Evolutionary conservation across 2,888 invertebrate species (phyloP).

Genomic region (Tipula lateralis): DNA sequence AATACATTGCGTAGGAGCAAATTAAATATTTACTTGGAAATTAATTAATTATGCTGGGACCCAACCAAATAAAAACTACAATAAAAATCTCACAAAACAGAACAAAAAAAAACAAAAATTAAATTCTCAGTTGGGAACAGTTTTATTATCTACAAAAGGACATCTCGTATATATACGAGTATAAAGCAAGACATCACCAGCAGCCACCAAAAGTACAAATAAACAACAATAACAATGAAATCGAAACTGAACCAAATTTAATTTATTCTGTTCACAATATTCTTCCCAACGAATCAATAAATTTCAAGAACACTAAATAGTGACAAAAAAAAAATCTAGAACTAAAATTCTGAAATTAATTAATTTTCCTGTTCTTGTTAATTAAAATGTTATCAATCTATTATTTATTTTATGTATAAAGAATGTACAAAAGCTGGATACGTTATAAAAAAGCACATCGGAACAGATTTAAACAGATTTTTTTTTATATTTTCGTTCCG

Average conservation of each 20-base stretch:
- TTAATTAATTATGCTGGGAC: not conserved
- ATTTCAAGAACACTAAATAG: not conserved
- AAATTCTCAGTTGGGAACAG: not conserved
- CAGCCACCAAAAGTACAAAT: not conserved
- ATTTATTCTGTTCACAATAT: slow-evolving; percentile 11
- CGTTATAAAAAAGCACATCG: not conserved
- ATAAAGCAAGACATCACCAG: not conserved
- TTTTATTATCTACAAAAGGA: not conserved
- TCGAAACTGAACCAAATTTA: not conserved
- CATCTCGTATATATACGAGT: not conserved
- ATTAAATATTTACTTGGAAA: not conserved
- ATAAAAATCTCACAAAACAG: not conserved
- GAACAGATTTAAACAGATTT: not conserved
- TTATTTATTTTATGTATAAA: not conserved
- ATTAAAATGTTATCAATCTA: slow-evolving; percentile 27
- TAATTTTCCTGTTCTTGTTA: slow-evolving; percentile 28
- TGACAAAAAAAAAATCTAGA: not conserved
- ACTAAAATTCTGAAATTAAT: not conserved
- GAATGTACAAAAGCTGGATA: not conserved
- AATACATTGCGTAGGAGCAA: not conserved
- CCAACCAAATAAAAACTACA: not conserved
- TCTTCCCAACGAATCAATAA: not conserved
- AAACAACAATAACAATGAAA: not conserved
- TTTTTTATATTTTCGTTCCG: not conserved
- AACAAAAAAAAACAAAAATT: no score